These are phyloP conservation scores for Callospermophilus lateralis DNA, from an alignment of 2,113 vertebrate genomes.

Conservation along the genomic window DNA sequence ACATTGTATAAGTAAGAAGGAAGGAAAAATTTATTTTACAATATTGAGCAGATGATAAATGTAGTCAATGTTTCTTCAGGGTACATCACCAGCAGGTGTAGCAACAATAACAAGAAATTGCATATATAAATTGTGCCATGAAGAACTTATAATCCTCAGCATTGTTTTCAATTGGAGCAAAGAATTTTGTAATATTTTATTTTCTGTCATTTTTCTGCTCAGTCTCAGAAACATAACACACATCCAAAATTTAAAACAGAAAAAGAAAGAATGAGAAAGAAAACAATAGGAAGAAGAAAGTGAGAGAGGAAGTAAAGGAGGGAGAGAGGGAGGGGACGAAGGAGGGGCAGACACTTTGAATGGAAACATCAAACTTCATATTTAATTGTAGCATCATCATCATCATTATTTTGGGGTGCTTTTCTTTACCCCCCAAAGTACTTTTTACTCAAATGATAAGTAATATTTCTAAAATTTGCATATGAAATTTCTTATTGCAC, in stretches of 20 bases:
- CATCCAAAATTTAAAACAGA: neutral
- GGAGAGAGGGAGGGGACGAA: accelerated
- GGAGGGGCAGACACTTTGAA: neutral
- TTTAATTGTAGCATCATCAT: neutral
- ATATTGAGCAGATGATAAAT: conserved; percentile 25
- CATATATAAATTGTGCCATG: neutral
- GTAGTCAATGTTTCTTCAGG: conserved; percentile 13
- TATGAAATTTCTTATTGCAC: neutral
- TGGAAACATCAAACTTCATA: neutral
- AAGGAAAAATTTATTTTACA: neutral
- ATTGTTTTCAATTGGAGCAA: neutral
- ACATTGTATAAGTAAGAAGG: neutral
- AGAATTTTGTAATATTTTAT: neutral
- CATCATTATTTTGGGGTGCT: neutral
- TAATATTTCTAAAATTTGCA: neutral
- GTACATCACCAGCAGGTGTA: neutral
- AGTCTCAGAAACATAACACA: neutral
- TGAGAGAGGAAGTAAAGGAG: accelerated
- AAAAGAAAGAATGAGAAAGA: neutral
- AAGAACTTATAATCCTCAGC: neutral
- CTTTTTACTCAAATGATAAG: neutral
- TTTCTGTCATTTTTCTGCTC: neutral
- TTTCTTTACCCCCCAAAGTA: neutral
- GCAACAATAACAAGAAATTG: neutral
- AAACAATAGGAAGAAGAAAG: neutral